Evolutionary conservation across 2,113 vertebrate species (phyloP).

Genomic region (Andinoacara biseriatus): DNA sequence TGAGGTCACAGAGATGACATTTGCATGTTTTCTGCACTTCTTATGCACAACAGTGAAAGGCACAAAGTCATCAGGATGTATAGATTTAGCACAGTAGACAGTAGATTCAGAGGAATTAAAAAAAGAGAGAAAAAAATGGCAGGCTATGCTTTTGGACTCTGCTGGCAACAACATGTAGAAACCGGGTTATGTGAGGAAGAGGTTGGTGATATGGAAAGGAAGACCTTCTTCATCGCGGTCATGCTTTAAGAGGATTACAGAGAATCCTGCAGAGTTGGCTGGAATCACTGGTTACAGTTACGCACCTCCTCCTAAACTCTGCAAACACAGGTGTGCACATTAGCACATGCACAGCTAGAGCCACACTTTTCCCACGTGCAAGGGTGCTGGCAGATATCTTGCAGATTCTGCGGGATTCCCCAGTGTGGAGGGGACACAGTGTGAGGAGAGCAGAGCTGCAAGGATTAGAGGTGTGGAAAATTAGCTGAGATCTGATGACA

Average conservation of each 20-base stretch:
- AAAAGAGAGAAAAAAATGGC: no score
- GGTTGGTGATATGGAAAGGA: conserved; percentile 47
- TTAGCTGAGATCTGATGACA: conserved; percentile 40
- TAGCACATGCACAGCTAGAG: conserved; percentile 12
- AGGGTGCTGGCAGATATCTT: neutral
- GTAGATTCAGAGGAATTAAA: neutral
- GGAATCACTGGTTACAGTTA: conserved; percentile 29
- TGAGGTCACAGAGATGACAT: neutral
- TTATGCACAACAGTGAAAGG: neutral
- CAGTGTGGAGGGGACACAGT: neutral
- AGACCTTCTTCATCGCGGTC: conserved; percentile 45
- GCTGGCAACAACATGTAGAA: neutral
- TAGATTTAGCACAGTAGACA: neutral
- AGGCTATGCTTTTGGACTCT: neutral
- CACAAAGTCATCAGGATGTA: neutral
- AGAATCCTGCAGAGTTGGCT: conserved; percentile 60
- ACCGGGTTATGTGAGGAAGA: neutral
- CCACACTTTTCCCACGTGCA: neutral
- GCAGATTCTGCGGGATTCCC: conserved; percentile 23
- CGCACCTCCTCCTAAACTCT: conserved; percentile 21
- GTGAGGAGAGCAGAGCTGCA: neutral
- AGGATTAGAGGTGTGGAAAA: conserved; percentile 52
- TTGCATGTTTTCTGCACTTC: neutral
- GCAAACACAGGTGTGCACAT: conserved; percentile 15
- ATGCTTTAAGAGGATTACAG: conserved; percentile 71